These are phyloP conservation scores for Agrochola circellaris DNA, from an alignment of 2,888 invertebrate genomes.

Conservation along the genomic window DNA sequence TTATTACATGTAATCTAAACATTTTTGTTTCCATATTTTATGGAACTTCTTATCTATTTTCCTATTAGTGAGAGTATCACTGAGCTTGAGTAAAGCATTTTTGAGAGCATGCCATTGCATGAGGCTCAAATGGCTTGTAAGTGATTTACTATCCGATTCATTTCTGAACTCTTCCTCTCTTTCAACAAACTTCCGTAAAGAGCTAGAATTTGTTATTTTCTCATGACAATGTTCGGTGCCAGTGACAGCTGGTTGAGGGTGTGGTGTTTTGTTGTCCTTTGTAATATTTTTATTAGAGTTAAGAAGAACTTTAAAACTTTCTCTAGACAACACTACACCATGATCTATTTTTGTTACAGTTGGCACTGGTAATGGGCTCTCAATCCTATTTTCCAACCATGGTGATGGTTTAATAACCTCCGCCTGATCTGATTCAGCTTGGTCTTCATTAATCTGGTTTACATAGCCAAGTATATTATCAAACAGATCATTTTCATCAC, in stretches of 20 bases:
- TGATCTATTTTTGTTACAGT: slow-evolving; percentile 68
- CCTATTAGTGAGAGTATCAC: slow-evolving; percentile 73
- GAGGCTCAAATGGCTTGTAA: slow-evolving; percentile 86
- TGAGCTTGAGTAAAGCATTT: slow-evolving; percentile 78
- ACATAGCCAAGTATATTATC: slow-evolving; percentile 82
- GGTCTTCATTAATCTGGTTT: slow-evolving; percentile 75
- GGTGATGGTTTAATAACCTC: slow-evolving; percentile 38
- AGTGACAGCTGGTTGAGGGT: not conserved
- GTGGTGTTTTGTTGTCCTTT: slow-evolving; percentile 35
- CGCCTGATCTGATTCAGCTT: slow-evolving; percentile 51
- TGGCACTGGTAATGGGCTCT: slow-evolving; percentile 35
- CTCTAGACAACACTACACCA: slow-evolving; percentile 74
- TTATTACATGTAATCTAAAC: slow-evolving; percentile 80
- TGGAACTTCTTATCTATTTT: slow-evolving; percentile 83
- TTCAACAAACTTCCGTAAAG: slow-evolving; percentile 79
- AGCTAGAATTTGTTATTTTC: slow-evolving; percentile 74
- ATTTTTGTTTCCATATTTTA: slow-evolving; percentile 87
- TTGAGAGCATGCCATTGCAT: slow-evolving; percentile 90
- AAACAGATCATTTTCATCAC: slow-evolving; percentile 74
- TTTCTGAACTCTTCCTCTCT: slow-evolving; percentile 82
- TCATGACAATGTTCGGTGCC: slow-evolving; percentile 72
- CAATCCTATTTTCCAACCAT: slow-evolving; percentile 35
- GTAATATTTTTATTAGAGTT: slow-evolving; percentile 47
- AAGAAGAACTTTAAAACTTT: slow-evolving; percentile 57
- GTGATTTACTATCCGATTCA: slow-evolving; percentile 74